Evolutionary conservation across 2,113 vertebrate species (phyloP), one percentile per base, ranked within the genome.

Genomic region (Kryptolebias marmoratus): DNA sequence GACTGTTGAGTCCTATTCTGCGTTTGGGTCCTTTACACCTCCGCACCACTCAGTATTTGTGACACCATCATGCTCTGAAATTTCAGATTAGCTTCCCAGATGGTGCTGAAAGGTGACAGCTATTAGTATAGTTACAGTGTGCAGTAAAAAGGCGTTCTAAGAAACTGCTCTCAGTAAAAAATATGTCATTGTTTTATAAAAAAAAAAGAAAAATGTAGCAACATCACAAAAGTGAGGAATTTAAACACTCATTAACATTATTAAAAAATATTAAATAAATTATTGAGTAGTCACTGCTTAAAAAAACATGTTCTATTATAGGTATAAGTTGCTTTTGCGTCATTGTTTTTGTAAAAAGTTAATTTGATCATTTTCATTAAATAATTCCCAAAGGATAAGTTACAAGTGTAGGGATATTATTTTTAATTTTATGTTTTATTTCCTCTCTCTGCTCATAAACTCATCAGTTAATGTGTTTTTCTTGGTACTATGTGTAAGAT

Each of bases 11-110:
- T 42, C 39, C 39, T 10, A 10, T 1, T 42, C 8, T 42, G 39
- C 9, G 8, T 42, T 42, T 5, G 39, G 4, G 39, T 42, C 39
- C 39, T 42, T 42, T 42, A 42, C 39, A 42, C 39, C 39, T 42
- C 39, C 39, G 10, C 39, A 42, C 39, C 8, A 42, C 39, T 42
- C 39, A 42, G 1, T 42, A 42, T 42, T 42, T 42, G 39, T 42
- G 39, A 42, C 39, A 42, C 73, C 47, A 18, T 78, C 74, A 77
- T 4, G 5, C 58, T 60, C 42, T 55, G 11, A 52, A 67, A 67
- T 49, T 31, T 39, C n/a, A 54, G 71, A 80, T 50, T 64, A 77
- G 54, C 14, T 68, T 64, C 57, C 71, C 73, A 80, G 70, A 82
- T 68, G 79, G 75, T 55, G 73, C 28, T n/a, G 27, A 50, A 39